Evolutionary conservation across 2,888 invertebrate species (phyloP).

Genomic region (Agonopterix alstromeriana): DNA sequence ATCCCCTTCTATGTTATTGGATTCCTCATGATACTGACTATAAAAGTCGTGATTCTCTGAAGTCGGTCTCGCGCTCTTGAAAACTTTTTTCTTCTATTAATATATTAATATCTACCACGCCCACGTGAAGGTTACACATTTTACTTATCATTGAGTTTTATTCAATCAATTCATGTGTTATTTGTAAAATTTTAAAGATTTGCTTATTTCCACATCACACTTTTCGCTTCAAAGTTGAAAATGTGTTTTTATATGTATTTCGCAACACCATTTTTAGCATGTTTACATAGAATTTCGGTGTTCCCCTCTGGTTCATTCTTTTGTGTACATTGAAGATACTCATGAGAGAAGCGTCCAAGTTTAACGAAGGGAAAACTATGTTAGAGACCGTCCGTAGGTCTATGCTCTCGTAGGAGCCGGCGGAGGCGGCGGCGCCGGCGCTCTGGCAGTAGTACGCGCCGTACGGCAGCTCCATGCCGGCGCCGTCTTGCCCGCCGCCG

Average conservation of each 20-base stretch:
- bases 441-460: constrained; percentile 19
- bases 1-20: no score
- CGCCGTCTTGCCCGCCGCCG: constrained; percentile 28
- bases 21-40: no score
- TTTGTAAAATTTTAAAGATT: no score
- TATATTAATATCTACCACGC: no score
- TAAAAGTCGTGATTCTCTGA: no score
- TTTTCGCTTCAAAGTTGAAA: constrained; percentile 19
- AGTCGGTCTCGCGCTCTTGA: no score
- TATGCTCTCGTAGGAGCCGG: constrained; percentile 46
- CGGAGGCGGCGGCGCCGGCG: constrained; percentile 25
- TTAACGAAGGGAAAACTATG: constrained; percentile 14
- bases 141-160: no score
- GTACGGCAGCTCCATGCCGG: constrained; percentile 21
- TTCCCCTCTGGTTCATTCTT: constrained; percentile 24
- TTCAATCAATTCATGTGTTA: no score
- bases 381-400: constrained; percentile 28
- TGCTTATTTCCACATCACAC: constrained; percentile 6
- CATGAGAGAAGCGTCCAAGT: constrained; percentile 47
- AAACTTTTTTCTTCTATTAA: no score
- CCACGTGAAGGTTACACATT: no score
- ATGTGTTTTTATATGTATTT: constrained; percentile 41
- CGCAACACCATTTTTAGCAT: constrained; percentile 30
- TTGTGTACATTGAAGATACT: constrained; percentile 44
- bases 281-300: constrained; percentile 28